Base-by-base conservation (phyloP, 2,888 invertebrate genomes). In the Mythimna ferrago region DNA sequence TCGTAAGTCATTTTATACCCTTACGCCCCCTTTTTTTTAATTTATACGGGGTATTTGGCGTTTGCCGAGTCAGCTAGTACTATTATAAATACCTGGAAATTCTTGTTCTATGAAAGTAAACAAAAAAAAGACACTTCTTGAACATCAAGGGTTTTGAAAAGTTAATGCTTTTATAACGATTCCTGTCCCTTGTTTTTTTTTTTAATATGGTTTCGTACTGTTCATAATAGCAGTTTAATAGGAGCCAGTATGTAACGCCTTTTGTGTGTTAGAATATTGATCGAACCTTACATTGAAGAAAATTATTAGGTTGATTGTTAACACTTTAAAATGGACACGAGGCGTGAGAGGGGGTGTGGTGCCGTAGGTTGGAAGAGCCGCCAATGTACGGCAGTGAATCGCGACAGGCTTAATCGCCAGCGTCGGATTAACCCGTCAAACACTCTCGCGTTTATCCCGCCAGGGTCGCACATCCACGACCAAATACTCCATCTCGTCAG, bases 41-140 rank as follows among this genome's bases (percentile, higher is more conserved):
- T 41, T 41, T 11, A 41, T 10, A 41, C 0, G 7, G 10, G 0
- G 11, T 41, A 6, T 41, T 41, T 41, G 11, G 41, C 10, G 11
- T 41, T 41, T 11, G 41, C 11, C 41, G 1, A 41, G 11, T 10
- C 10, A 41, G 10, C 4, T 41, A 41, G 41, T 41, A 11, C 2
- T 41, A 21, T 26, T 32, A 60, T 38, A 38, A 56, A 38, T 41
- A 66, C 16, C 48, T 38, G 21, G n/a, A 65, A 64, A 57, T 51
- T 38, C 38, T 38, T 38, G 38, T 38, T 38, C 1, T 2, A 38
- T 0, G 9, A 0, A 38, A 38, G 9, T 7, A 38, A 38, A 38
- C 38, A 57, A 56, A n/a, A 16, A 16, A 19, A 58, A 19, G 32
- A 58, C 10, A 16, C 32, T 35, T 19, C 35, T 58, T 58, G 19